Evolutionary conservation across 2,888 invertebrate genomes (phyloP).

Genomic region (Microplitis manilae): DNA sequence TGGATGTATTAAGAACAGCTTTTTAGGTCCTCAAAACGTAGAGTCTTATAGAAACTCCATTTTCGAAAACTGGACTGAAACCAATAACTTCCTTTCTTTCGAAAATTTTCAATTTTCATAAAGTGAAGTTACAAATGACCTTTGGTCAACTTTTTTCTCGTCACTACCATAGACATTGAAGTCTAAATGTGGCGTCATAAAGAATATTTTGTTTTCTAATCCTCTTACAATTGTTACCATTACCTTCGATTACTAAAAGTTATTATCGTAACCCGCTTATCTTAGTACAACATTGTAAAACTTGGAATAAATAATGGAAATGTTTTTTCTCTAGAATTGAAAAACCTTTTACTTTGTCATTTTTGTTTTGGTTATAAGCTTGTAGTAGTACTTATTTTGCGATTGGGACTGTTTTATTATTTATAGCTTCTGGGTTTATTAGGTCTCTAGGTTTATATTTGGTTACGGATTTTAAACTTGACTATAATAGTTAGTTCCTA

Average conservation of each 20-base stretch:
- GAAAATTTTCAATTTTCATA: no score
- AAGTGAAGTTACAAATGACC: no score
- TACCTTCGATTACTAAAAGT: neutral
- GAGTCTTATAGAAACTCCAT: no score
- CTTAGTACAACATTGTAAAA: neutral
- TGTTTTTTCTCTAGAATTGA: neutral
- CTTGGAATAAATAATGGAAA: neutral
- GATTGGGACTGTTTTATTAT: neutral
- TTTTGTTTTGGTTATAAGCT: neutral
- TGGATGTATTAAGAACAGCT: no score
- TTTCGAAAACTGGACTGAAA: no score
- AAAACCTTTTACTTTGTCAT: neutral
- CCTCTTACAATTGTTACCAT: neutral
- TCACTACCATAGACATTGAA: no score
- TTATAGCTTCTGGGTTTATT: neutral
- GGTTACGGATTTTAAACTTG: neutral
- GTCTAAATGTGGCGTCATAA: neutral
- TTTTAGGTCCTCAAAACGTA: no score
- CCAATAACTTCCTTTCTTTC: no score
- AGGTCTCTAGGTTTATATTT: neutral
- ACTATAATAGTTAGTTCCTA: neutral
- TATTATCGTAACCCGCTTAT: neutral
- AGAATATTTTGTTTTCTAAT: neutral
- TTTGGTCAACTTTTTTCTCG: no score
- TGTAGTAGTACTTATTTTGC: neutral